Percentiles rank a stretch among this genome's conserved stretches.
Evolutionary conservation across 2,888 invertebrate genomes (phyloP).

Genomic region (Zootermopsis nevadensis): DNA sequence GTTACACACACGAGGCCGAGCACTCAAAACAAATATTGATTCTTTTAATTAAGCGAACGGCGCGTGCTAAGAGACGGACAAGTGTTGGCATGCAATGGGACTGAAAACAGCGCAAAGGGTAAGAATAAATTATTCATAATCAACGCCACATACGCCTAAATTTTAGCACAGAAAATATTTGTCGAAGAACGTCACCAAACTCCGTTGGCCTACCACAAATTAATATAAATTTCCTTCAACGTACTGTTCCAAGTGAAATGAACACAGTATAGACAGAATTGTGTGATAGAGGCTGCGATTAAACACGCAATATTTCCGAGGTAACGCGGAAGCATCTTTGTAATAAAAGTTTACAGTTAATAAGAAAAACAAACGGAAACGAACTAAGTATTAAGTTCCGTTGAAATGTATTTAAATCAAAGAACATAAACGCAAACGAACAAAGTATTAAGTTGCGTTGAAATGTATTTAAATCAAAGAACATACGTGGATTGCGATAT

Average conservation of each 20-base stretch:
- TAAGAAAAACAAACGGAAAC: not conserved
- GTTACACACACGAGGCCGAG: not conserved
- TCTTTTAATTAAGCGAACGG: slow-evolving; percentile 39
- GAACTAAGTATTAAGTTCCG: not conserved
- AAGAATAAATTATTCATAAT: slow-evolving; percentile 24
- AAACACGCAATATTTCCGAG: not conserved
- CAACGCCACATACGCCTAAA: not conserved
- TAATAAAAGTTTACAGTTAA: not conserved
- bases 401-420: not conserved
- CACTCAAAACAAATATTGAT: slow-evolving; percentile 42
- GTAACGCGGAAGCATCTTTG: not conserved
- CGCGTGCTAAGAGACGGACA: slow-evolving; percentile 27
- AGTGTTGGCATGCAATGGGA: slow-evolving; percentile 32
- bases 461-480: not conserved
- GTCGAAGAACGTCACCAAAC: not conserved
- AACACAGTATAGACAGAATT: not conserved
- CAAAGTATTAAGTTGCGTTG: not conserved
- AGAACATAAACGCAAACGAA: not conserved
- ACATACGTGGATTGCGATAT: not conserved
- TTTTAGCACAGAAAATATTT: slow-evolving; percentile 23
- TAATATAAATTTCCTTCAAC: not conserved
- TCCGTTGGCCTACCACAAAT: not conserved
- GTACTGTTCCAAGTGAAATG: not conserved
- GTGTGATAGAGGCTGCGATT: too few species aligned
- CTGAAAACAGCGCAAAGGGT: slow-evolving; percentile 11